Conservation (phyloP, 2,797 vertebrate genomes). For the Hypotaenidia philippensis region DNA sequence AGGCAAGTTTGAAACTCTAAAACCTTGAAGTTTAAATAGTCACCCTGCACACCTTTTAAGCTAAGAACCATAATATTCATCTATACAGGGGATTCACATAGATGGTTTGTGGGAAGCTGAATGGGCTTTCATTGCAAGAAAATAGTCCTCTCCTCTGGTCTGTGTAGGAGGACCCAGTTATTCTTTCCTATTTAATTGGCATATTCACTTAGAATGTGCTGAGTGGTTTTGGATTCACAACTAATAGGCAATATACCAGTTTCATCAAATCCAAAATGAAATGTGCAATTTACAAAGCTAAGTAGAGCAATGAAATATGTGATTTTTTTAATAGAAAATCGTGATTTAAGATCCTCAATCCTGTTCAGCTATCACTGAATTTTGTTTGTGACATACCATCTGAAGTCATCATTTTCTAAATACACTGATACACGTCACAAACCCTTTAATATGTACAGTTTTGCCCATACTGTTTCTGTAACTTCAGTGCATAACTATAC, state of each 20-base stretch:
- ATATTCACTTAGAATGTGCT: conserved; percentile 19
- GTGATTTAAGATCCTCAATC: not conserved
- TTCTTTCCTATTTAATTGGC: conserved; percentile 47
- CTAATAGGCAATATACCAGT: conserved; percentile 4
- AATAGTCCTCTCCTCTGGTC: not conserved
- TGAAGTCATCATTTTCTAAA: not conserved
- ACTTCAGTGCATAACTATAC: not conserved
- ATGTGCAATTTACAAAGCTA: conserved; percentile 25
- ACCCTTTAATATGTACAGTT: not conserved
- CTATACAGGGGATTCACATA: not conserved
- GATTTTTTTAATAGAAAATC: conserved; percentile 53
- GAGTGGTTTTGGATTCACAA: conserved; percentile 24
- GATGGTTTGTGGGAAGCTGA: not conserved
- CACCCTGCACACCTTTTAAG: not conserved
- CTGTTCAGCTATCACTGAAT: not conserved
- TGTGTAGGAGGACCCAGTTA: not conserved
- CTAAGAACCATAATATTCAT: not conserved
- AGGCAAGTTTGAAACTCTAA: not conserved
- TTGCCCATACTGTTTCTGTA: not conserved
- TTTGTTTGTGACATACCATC: not conserved
- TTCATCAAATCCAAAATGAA: conserved; percentile 36
- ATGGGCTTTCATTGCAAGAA: not conserved
- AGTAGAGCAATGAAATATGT: conserved; percentile 25
- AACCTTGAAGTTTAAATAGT: not conserved
- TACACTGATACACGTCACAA: not conserved